Base-by-base conservation (phyloP, 2,113 vertebrate genomes). In the Dipodomys ordii region DNA sequence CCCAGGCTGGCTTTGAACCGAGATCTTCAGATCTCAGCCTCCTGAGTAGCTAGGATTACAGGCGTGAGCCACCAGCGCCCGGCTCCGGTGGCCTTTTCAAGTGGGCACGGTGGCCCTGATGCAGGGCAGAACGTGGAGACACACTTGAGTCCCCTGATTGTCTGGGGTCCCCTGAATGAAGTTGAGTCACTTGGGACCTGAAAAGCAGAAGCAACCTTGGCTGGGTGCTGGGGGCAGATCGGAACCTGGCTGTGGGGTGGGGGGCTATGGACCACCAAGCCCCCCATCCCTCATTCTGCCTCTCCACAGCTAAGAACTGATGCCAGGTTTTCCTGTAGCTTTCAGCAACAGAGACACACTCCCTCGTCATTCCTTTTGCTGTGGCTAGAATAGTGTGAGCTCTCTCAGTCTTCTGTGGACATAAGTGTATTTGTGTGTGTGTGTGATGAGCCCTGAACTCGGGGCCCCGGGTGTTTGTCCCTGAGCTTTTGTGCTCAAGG, bases 271-370 rank as follows among this genome's bases (percentile, higher is more conserved):
- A 57, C 15, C 53, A 57, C 53, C 16, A 16, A 16, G 53, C 11
- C 12, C 53, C 53, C 53, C 49, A 9, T 53, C 25, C 13, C 46
- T 13, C 0, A 4, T 30, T 46, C 46, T 77, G 30, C 68, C 78
- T 27, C 23, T 87, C 25, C 30, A 25, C 82, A 32, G 7, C 77
- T 19, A 3, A 84, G 64, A 62, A 49, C 15, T 60, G 27, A 16
- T 0, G 16, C 35, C n/a, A 16, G 25, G 28, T 22, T 18, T 53
- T n/a, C 46, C 32, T 13, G 0, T 0, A 1, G 62, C 77, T 78
- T 67, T 30, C 2, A 0, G 57, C 13, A 18, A 18, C 65, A 65
- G 20, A 62, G 19, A 4, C 0, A 2, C 4, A 2, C 23, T 44
- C 20, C 72, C 53, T 13, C 11, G 12, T 27, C 2, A 12, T 44